Evolutionary conservation across 2,113 vertebrate species (phyloP).

Genomic region (Sciurus niger): DNA sequence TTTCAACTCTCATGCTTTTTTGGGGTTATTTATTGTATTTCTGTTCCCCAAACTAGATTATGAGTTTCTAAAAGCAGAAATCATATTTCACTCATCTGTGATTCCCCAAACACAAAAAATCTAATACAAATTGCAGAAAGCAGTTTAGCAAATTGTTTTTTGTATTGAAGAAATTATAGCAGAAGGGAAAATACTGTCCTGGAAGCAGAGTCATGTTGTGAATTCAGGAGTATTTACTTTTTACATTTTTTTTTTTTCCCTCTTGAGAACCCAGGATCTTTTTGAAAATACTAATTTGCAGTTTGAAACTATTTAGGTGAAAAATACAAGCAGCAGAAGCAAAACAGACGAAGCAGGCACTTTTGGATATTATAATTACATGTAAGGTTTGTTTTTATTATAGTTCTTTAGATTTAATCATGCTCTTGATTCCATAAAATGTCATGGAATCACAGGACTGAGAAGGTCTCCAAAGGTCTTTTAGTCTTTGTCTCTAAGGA

Average conservation of each 20-base stretch:
- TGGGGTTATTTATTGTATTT: neutral
- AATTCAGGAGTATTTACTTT: conserved; percentile 18
- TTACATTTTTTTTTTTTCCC: neutral
- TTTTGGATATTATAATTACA: conserved; percentile 80
- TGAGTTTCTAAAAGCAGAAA: neutral
- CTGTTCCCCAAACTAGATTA: neutral
- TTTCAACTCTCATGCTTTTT: neutral
- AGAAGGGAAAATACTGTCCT: neutral
- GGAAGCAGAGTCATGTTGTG: neutral
- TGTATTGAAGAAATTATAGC: neutral
- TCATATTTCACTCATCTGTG: neutral
- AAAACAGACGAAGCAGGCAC: conserved; percentile 68
- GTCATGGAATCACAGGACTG: conserved; percentile 66
- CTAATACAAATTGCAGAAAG: neutral
- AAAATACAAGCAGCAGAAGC: conserved; percentile 75
- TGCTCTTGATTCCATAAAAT: conserved; percentile 57
- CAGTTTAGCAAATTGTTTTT: neutral
- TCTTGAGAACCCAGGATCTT: conserved; percentile 36
- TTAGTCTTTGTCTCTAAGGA: conserved; percentile 50
- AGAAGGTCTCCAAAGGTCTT: conserved; percentile 64
- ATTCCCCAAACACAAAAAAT: neutral
- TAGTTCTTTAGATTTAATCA: conserved; percentile 63
- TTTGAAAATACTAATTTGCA: conserved; percentile 76
- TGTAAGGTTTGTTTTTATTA: conserved; percentile 62
- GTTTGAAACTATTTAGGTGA: conserved; percentile 65